phyloP scores from a whole-genome alignment of 2,797 vertebrate genomes.

The Sebastes taczanowskii region DNA sequence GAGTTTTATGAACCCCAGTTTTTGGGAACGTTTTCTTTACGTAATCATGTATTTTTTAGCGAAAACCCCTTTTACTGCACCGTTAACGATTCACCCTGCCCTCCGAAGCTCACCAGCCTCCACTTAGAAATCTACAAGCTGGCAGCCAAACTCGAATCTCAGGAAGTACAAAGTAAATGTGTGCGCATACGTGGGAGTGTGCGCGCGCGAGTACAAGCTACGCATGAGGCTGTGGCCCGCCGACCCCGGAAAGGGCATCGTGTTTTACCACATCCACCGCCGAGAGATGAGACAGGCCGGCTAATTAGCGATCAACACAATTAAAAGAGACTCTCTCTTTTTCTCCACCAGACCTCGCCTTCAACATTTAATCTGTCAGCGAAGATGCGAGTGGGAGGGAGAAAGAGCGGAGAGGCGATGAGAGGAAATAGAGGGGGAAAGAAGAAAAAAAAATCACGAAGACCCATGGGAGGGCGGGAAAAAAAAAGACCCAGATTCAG shows the following conservation, averaged over 20 bases:
- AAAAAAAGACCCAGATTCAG: slow-evolving; percentile 66
- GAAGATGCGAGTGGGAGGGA: slow-evolving; percentile 58
- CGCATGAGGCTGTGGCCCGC: slow-evolving; percentile 30
- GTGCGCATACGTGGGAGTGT: neutral
- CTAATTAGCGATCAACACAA: slow-evolving; percentile 70
- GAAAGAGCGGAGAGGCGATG: slow-evolving; percentile 33
- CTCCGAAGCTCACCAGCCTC: slow-evolving; percentile 22
- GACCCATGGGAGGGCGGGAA: slow-evolving; percentile 29
- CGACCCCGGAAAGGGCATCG: slow-evolving; percentile 54
- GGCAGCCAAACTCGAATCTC: slow-evolving; percentile 12
- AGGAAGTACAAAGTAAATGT: slow-evolving; percentile 1
- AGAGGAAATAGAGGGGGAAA: slow-evolving; percentile 17
- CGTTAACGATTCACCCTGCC: slow-evolving; percentile 14
- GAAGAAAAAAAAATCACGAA: neutral
- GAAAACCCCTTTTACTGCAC: neutral
- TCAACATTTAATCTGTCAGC: slow-evolving; percentile 65
- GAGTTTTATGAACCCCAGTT: neutral
- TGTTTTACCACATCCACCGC: slow-evolving; percentile 45
- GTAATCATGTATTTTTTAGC: slow-evolving; percentile 46
- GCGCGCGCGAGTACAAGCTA: neutral
- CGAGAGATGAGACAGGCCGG: slow-evolving; percentile 36
- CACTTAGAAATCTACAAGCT: slow-evolving; percentile 29
- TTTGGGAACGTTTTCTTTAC: slow-evolving; percentile 22
- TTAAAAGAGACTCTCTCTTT: slow-evolving; percentile 62
- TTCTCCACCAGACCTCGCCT: slow-evolving; percentile 42